Base-by-base conservation (phyloP, 2,888 invertebrate genomes). In the Petrolisthes manimaculis region DNA sequence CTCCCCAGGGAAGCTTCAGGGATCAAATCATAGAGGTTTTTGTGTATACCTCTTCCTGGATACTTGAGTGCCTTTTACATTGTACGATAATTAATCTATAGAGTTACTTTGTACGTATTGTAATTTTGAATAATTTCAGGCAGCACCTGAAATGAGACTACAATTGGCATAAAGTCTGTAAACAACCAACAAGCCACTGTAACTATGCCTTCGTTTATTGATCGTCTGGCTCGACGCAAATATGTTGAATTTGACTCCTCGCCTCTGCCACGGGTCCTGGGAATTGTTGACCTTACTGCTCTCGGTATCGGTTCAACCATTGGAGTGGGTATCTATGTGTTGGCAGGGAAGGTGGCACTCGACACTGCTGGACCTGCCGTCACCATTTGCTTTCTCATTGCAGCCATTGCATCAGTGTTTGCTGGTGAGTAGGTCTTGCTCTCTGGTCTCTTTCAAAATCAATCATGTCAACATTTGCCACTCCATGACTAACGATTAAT, bases 271-370 rank as follows among this genome's bases (percentile, higher is more conserved):
- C 94, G 98, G 86, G 97, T 97, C 84, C 94, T 98, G 75, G 96
- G 95, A 3, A 94, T 97, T 0, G 92, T 97, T 56, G 98, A 98
- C 93, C 94, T 98, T 83, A 97, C 97, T 0, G 96, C 97, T 0
- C 94, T 98, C 54, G 98, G 96, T 0, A 96, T 97, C 67, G 97
- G 97, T 89, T 95, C 96, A 90, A 97, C 97, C 0, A 95, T 99
- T 18, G 99, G 99, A 0, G 94, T 98, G 55, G 99, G 99, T 0
- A 98, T 98, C 18, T 99, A 99, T 93, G 98, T 99, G 80, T 94
- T 99, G 90, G 98, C 97, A 5, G 98, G 98, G 0, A 95, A 96
- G 12, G 97, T 98, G 4, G 97, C 98, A 12, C 96, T 95, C 92
- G 95, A 95, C 74, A 95, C 95, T 3, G 97, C 98, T 0, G 99